Conservation (phyloP, 2,113 vertebrate genomes). For the Rhinichthys klamathensis region DNA sequence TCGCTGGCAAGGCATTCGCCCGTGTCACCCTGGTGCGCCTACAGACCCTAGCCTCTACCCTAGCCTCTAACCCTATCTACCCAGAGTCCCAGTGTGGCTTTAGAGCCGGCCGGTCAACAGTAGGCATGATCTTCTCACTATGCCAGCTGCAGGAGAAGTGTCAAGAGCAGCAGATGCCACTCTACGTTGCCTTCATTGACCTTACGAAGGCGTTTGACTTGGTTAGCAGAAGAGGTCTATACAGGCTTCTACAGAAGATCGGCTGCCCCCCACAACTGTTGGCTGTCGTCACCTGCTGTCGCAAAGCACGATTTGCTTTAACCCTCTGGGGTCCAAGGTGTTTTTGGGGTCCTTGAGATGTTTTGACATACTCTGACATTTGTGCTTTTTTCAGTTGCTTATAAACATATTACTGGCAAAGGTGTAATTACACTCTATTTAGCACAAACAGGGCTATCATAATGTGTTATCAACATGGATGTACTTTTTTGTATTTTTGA, state of each 20-base stretch:
- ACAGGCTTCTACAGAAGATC: constrained; percentile 1
- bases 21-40: background rate
- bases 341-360: no score
- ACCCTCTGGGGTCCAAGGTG: no score
- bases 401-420: no score
- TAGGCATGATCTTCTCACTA: background rate
- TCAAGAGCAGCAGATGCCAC: background rate
- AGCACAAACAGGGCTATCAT: no score
- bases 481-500: no score
- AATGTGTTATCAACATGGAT: no score
- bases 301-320: background rate
- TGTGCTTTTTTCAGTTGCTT: no score
- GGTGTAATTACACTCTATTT: no score
- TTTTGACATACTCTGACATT: no score
- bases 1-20: background rate
- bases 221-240: background rate
- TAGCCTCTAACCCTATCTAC: no score
- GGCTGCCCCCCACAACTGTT: background rate
- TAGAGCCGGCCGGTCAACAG: background rate
- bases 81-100: background rate
- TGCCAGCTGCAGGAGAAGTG: background rate
- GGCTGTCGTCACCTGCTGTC: background rate
- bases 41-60: background rate
- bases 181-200: background rate
- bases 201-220: background rate